Evolutionary conservation across 2,888 invertebrate species (phyloP), one percentile per base, ranked within the genome.

Genomic region (Melitaea athalia): DNA sequence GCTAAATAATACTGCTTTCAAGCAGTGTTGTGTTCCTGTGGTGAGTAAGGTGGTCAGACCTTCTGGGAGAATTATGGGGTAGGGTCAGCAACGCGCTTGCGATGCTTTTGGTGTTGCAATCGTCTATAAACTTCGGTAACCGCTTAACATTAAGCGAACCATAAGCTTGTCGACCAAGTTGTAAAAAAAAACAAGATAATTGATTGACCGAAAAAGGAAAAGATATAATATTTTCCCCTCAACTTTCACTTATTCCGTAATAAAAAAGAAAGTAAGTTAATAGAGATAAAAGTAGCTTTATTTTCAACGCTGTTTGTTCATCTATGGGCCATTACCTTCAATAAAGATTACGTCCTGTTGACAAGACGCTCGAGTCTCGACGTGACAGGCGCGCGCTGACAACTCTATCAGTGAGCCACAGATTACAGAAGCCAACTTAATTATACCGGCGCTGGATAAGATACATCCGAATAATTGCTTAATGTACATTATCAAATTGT

Each of bases 311-410:
- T 57, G 15, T 57, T 24, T 42, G 42, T 24, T 17, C 42, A 52
- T 49, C 38, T 52, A 42, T 7, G 7, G 53, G n/a, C 61, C 61
- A 67, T 67, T 67, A 63, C 31, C 59, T 63, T 59, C 50, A 57
- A 67, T 63, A 63, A 63, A 63, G 67, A 67, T 67, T 63, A 67
- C 55, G 45, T 43, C n/a, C 63, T 38, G 67, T 11, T 45, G 49
- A 14, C 17, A 62, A 63, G 57, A 38, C 33, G 42, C 15, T 17
- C 57, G 57, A 38, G 14, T 15, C 15, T 17, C 57, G 57, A 42
- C 57, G 15, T 57, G 31, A 31, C 33, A 15, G 15, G 15, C 57
- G 14, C 7, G 14, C 33, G n/a, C 8, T 61, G 66, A 62, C 61
- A 67, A 55, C 47, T 67, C 55, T 47, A 67, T 67, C 61, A 67